Conservation (phyloP, 35 echinoderm and acorn worm genomes). For the Holothuria glaberrima region DNA sequence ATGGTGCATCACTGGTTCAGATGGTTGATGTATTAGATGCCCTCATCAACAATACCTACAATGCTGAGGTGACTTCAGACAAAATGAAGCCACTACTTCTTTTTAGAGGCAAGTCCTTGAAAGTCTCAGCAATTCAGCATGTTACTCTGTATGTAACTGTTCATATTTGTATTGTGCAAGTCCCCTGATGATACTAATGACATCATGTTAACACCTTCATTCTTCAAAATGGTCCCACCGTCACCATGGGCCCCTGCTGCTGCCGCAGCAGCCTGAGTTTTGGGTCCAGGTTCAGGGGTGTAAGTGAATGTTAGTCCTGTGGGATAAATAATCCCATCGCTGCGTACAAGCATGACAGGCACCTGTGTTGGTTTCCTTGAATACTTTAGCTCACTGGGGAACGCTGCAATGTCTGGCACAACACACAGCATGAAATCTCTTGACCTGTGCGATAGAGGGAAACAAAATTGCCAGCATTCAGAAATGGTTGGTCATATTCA, state of each 20-base stretch:
- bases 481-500: too few relatives aligned
- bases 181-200: slow-evolving; percentile 2
- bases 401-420: slow-evolving; percentile 96
- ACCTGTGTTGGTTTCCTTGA: slow-evolving; percentile 90
- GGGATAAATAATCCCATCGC: slow-evolving; percentile 97
- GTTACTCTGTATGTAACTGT: slow-evolving; percentile 24
- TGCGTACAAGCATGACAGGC: slow-evolving; percentile 84
- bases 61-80: too few relatives aligned
- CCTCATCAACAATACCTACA: too few relatives aligned
- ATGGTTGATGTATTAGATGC: too few relatives aligned
- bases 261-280: background rate
- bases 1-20: too few relatives aligned
- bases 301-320: slow-evolving; percentile 96
- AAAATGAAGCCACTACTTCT: too few relatives aligned
- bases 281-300: slow-evolving; percentile 87
- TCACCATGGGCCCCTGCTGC: background rate
- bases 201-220: background rate
- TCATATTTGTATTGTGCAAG: background rate
- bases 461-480: too few relatives aligned
- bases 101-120: background rate
- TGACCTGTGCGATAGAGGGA: slow-evolving; percentile 38
- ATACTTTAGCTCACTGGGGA: slow-evolving; percentile 82
- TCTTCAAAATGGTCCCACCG: background rate
- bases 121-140: background rate
- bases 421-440: slow-evolving; percentile 92